A percentile compares a stretch with the other conserved stretches of the same genome.
phyloP scores from a whole-genome alignment of 2,113 vertebrate genomes.

The Engraulis encrasicolus region DNA sequence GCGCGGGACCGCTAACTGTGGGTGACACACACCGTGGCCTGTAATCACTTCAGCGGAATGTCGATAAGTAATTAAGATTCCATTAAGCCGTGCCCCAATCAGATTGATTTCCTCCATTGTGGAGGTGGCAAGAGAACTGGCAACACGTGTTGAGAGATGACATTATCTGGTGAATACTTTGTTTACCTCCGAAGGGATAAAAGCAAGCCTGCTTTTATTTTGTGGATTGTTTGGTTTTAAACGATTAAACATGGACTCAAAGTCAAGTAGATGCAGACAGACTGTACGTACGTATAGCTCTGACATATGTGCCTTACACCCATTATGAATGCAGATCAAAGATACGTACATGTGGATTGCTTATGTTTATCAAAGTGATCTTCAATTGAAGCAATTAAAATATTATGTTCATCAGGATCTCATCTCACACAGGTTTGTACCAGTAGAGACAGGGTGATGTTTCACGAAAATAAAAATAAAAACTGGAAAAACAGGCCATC shows the following conservation, averaged over 20 bases:
- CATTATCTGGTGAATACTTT: no score
- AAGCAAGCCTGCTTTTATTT: neutral
- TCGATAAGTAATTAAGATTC: slow-evolving; percentile 19
- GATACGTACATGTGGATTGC: no score
- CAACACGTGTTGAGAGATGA: neutral
- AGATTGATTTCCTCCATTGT: slow-evolving; percentile 6
- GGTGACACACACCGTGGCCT: neutral
- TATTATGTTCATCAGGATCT: neutral
- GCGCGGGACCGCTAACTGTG: neutral
- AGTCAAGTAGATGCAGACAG: no score
- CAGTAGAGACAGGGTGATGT: neutral
- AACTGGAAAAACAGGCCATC: neutral
- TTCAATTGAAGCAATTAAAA: neutral
- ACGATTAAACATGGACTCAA: neutral
- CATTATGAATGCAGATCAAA: no score
- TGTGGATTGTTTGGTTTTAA: neutral
- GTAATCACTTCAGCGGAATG: slow-evolving; percentile 6
- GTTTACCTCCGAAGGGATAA: neutral
- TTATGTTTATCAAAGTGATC: neutral
- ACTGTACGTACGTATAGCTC: no score
- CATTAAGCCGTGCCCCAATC: neutral
- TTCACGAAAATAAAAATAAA: neutral
- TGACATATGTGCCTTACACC: no score
- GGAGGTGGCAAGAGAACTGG: neutral
- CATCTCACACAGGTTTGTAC: neutral